Conservation (phyloP, 2,888 invertebrate species). For the Papilio demoleus region DNA sequence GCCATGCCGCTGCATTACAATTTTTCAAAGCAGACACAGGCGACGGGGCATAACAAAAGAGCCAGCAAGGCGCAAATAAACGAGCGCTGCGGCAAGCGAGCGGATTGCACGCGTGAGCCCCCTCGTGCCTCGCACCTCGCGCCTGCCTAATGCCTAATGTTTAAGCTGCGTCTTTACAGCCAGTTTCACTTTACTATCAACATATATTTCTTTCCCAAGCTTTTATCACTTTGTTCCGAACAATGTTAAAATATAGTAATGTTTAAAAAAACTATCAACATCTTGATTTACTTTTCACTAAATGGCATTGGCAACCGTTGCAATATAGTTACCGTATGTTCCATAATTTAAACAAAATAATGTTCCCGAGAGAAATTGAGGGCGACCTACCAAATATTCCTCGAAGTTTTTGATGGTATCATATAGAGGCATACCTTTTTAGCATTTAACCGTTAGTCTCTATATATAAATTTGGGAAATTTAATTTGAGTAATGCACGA, state of each 20-base stretch:
- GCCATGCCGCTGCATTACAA: constrained; percentile 79
- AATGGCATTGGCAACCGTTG: background rate
- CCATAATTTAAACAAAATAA: too few species aligned
- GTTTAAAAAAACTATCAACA: constrained; percentile 2
- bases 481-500: constrained; percentile 78
- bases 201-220: constrained; percentile 32
- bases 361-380: too few species aligned
- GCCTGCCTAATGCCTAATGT: constrained; percentile 49
- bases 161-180: constrained; percentile 46
- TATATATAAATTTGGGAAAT: constrained; percentile 61
- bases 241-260: constrained; percentile 22
- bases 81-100: constrained; percentile 74
- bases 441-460: constrained; percentile 1
- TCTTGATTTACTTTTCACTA: background rate
- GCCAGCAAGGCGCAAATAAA: constrained; percentile 80
- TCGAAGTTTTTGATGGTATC: background rate
- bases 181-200: constrained; percentile 40
- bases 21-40: constrained; percentile 81
- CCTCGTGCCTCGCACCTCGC: constrained; percentile 42
- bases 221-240: constrained; percentile 20
- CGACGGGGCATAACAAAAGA: constrained; percentile 80
- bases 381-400: too few species aligned
- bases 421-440: background rate
- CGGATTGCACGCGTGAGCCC: constrained; percentile 62
- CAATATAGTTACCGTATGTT: too few species aligned